Evolutionary conservation across 1,140 invertebrate genomes (phyloP).

Genomic region (Cardiocondyla obscurior): DNA sequence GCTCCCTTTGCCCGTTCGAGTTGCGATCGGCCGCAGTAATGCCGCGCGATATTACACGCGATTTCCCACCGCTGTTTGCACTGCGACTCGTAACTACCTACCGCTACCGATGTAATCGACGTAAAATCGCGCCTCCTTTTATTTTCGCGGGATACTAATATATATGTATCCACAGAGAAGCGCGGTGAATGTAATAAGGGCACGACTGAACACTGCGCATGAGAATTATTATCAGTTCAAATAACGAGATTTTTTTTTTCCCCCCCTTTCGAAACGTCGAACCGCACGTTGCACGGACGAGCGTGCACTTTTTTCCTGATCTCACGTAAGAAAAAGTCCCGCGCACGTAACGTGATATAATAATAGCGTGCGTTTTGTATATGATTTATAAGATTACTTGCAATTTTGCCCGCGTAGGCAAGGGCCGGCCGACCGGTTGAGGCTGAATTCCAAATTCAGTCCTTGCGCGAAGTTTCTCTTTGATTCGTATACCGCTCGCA

Average conservation of each 20-base stretch:
- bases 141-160: neutral
- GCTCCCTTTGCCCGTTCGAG: neutral
- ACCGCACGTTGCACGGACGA: too few species aligned
- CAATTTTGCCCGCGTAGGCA: neutral
- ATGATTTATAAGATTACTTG: neutral
- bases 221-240: neutral
- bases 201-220: neutral
- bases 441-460: slow-evolving; percentile 8
- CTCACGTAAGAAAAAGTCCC: neutral
- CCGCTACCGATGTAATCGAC: neutral
- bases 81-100: slow-evolving; percentile 16
- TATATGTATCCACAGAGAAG: neutral
- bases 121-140: neutral
- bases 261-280: too few species aligned
- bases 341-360: neutral
- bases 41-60: neutral
- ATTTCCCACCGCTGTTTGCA: neutral
- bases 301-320: neutral
- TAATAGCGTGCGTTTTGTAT: neutral
- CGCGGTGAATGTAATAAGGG: neutral
- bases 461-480: neutral
- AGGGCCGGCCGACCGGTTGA: neutral
- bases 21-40: slow-evolving; percentile 8
- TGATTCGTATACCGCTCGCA: slow-evolving; percentile 46
- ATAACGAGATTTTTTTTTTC: neutral